Conservation (phyloP, 2,113 vertebrate genomes). For the Phrynosoma platyrhinos region DNA sequence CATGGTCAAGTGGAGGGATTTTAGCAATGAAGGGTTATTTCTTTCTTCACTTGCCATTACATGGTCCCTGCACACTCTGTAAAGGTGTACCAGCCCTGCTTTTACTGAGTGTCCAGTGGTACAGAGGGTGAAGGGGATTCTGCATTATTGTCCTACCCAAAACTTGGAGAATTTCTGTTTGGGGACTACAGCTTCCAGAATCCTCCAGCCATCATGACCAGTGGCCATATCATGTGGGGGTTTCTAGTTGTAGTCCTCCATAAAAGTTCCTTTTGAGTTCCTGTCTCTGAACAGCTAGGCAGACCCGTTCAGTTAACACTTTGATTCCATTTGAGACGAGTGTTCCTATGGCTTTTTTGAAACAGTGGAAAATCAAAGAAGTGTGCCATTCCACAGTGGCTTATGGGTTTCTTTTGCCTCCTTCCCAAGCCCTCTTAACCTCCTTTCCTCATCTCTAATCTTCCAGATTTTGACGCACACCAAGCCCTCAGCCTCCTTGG, state of each 20-base stretch:
- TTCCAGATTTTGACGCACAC: conserved; percentile 89
- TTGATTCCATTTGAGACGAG: neutral
- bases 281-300: neutral
- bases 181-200: neutral
- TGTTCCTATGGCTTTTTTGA: no score
- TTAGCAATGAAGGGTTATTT: neutral
- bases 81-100: neutral
- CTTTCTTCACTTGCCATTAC: neutral
- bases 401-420: neutral
- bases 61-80: neutral
- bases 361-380: neutral
- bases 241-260: neutral
- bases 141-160: neutral
- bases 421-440: neutral
- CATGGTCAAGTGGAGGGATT: neutral
- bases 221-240: neutral
- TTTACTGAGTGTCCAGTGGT: neutral
- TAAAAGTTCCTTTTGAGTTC: no score
- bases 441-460: neutral
- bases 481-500: conserved; percentile 81
- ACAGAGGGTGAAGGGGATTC: neutral
- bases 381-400: no score
- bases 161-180: neutral
- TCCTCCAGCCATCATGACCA: neutral
- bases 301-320: no score